Conservation (phyloP, 1,140 invertebrate species). For the Megathymus violae region DNA sequence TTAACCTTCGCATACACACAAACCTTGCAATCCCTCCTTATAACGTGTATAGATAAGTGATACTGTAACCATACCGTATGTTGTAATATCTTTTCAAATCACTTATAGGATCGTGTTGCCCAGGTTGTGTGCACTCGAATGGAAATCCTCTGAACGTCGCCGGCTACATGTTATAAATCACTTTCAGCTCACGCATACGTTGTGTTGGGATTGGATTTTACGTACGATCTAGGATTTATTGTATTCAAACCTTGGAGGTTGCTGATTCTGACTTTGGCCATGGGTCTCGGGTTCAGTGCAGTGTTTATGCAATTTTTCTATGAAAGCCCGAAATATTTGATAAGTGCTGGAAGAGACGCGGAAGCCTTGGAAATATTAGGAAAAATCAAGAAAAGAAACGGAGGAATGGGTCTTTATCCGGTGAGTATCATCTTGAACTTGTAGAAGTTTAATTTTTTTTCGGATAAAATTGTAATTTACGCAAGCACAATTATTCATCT, state of each 20-base stretch:
- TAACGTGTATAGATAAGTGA: too few species aligned
- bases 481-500: too few species aligned
- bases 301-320: constrained; percentile 84
- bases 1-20: too few species aligned
- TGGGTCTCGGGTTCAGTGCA: constrained; percentile 84
- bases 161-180: not conserved
- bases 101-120: too few species aligned
- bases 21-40: too few species aligned
- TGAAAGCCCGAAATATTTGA: constrained; percentile 88
- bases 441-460: too few species aligned
- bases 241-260: constrained; percentile 53
- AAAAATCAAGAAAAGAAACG: constrained; percentile 76
- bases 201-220: constrained; percentile 22
- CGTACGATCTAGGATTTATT: constrained; percentile 25
- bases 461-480: too few species aligned
- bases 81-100: too few species aligned
- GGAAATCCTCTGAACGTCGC: too few species aligned
- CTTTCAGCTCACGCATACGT: constrained; percentile 33
- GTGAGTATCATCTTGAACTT: constrained; percentile 37
- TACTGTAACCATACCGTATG: too few species aligned
- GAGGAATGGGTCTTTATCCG: constrained; percentile 58
- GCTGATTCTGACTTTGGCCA: constrained; percentile 84
- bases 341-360: constrained; percentile 78
- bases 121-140: too few species aligned
- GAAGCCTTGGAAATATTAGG: constrained; percentile 82